Evolutionary conservation across 2,888 invertebrate genomes (phyloP), one percentile per base, ranked within the genome.

Genomic region (Meiosimyza platycephala): DNA sequence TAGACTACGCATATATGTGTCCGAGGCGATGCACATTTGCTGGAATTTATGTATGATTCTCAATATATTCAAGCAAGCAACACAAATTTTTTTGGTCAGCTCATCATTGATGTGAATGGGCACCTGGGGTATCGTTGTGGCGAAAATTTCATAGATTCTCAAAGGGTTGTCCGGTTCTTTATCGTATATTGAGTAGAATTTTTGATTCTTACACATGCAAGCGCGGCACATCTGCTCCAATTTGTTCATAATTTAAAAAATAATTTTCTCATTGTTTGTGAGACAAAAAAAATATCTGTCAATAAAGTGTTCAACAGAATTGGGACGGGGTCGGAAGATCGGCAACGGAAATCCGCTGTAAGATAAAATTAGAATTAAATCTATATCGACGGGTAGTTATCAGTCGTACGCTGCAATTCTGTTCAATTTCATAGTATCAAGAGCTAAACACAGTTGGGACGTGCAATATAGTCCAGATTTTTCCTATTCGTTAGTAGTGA

Each of bases 51-150:
- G 90, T 12, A 89, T 84, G 9, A 88, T 84, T 72, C 89, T 85
- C 18, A 91, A 85, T 70, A 87, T 85, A 73, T 86, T 86, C 1
- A 88, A 87, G 82, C 92, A 92, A 7, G 87, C 84, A 74, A 85
- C 78, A 79, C 92, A 92, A 64, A 92, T 86, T 71, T 88, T 88
- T 79, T 91, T 90, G 2, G 92, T 91, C 71, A 92, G 82, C 50
- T 89, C 90, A 85, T 92, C 92, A 15, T 50, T n/a, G 54, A 40
- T 13, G 7, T 65, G 22, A 18, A 70, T 59, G 22, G 12, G 51
- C 33, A 73, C n/a, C 40, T 73, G 69, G 5, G 73, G 73, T 22
- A 28, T 22, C 22, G 65, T 52, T 6, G 65, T 70, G 16, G 54
- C 47, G 33, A 73, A 11, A 50, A 73, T 67, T 22, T 65, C 66